phyloP scores from a whole-genome alignment of 2,797 vertebrate genomes.

The Ctenopoma kingsleyae region DNA sequence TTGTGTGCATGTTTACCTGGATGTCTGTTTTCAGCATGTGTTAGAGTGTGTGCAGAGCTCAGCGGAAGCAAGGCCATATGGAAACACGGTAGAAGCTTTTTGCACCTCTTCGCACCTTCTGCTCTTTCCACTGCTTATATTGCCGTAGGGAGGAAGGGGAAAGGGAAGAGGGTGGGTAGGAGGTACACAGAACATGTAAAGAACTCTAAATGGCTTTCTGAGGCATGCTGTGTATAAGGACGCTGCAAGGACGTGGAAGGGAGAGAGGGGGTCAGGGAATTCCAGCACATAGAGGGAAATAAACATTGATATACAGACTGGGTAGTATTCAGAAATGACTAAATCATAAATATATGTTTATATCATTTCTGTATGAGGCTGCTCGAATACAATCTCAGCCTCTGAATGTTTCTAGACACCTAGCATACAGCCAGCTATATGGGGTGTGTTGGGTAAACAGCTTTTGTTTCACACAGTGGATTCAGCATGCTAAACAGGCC shows the following conservation, averaged over 20 bases:
- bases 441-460: conserved; percentile 51
- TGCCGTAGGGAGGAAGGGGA: conserved; percentile 55
- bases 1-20: conserved; percentile 19
- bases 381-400: conserved; percentile 11
- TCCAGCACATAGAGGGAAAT: conserved; percentile 28
- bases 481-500: conserved; percentile 70
- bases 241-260: conserved; percentile 64
- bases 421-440: conserved; percentile 16
- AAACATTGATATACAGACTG: conserved; percentile 35
- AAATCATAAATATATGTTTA: conserved; percentile 8
- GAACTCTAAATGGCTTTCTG: conserved; percentile 67
- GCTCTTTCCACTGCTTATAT: conserved; percentile 53
- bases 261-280: conserved; percentile 6
- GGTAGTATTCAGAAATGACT: background rate
- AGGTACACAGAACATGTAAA: conserved; percentile 53
- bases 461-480: conserved; percentile 58
- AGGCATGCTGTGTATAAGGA: conserved; percentile 67
- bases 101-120: conserved; percentile 77
- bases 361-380: conserved; percentile 1
- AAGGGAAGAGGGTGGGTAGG: conserved; percentile 25
- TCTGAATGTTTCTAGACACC: conserved; percentile 20
- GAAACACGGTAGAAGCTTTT: conserved; percentile 73
- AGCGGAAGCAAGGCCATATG: conserved; percentile 53
- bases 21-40: conserved; percentile 6
- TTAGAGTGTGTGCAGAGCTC: conserved; percentile 10